Percentiles rank a stretch among this genome's conserved stretches.
Evolutionary conservation across 2,888 invertebrate genomes (phyloP).

Genomic region (Hemaris fuciformis): DNA sequence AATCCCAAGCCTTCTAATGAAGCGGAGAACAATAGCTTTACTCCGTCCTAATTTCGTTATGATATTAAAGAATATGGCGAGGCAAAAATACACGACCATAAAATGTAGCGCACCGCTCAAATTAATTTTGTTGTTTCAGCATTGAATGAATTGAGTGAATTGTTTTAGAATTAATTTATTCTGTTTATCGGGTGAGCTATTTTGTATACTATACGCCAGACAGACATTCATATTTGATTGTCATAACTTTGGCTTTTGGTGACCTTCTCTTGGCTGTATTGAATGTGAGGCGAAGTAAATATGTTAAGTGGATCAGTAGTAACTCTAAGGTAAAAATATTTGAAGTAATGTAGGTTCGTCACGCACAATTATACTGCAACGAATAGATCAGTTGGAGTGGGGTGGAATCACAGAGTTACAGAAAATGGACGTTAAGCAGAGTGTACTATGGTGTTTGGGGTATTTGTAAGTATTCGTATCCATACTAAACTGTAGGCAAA

Average conservation of each 20-base stretch:
- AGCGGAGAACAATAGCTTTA: slow-evolving; percentile 37
- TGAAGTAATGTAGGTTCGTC: no score
- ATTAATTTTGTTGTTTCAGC: slow-evolving; percentile 2
- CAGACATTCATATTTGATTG: not conserved
- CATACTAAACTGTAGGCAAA: no score
- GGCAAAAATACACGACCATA: not conserved
- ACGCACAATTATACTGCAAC: no score
- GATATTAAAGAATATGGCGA: slow-evolving; percentile 24
- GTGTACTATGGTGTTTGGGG: no score
- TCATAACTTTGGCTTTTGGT: no score
- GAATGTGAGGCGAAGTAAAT: no score
- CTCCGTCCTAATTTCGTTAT: slow-evolving; percentile 32
- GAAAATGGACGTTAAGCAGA: no score
- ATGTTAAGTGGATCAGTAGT: no score
- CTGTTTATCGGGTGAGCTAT: not conserved
- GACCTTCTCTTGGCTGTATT: no score
- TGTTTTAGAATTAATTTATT: not conserved
- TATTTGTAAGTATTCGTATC: not conserved
- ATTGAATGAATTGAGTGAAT: slow-evolving; percentile 8
- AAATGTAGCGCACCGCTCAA: slow-evolving; percentile 1
- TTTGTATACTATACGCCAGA: not conserved
- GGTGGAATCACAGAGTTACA: no score
- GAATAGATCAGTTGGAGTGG: no score
- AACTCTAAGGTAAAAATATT: no score
- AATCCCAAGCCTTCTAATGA: slow-evolving; percentile 35